Conservation (phyloP, 2,888 invertebrate species). For the Listrodromus nycthemerus region DNA sequence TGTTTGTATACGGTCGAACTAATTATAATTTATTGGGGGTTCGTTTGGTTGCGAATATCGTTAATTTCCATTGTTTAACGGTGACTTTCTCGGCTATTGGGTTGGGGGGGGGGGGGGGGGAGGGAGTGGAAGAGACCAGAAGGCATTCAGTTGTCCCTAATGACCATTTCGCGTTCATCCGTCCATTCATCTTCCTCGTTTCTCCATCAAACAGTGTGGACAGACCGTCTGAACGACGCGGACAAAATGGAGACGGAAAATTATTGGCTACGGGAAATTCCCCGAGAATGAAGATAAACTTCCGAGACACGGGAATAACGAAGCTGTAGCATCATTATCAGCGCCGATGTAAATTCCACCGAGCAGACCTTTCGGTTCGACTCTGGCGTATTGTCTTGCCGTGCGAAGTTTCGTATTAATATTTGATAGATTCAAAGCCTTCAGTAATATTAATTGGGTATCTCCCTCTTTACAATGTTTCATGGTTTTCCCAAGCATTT, state of each 20-base stretch:
- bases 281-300: not conserved
- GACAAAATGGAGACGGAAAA: not conserved
- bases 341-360: not conserved
- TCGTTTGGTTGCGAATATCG: not conserved
- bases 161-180: conserved; percentile 7
- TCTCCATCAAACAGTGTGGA: not conserved
- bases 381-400: not conserved
- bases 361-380: not conserved
- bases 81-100: not conserved
- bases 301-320: not conserved
- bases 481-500: not conserved
- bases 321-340: not conserved
- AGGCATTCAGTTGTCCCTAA: not conserved
- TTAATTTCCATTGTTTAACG: conserved; percentile 2
- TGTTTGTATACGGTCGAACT: not conserved
- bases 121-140: not conserved
- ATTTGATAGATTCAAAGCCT: no score
- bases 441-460: no score
- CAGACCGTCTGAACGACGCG: not conserved
- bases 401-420: no score
- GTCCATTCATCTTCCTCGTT: conserved; percentile 9
- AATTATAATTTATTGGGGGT: not conserved
- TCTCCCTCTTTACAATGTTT: no score
- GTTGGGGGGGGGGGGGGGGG: not conserved
- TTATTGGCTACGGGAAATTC: not conserved